Percentiles rank a stretch among this genome's conserved stretches.
These are phyloP conservation scores for Microtus oregoni DNA, from an alignment of 2,113 vertebrate genomes.

Conservation along the genomic window DNA sequence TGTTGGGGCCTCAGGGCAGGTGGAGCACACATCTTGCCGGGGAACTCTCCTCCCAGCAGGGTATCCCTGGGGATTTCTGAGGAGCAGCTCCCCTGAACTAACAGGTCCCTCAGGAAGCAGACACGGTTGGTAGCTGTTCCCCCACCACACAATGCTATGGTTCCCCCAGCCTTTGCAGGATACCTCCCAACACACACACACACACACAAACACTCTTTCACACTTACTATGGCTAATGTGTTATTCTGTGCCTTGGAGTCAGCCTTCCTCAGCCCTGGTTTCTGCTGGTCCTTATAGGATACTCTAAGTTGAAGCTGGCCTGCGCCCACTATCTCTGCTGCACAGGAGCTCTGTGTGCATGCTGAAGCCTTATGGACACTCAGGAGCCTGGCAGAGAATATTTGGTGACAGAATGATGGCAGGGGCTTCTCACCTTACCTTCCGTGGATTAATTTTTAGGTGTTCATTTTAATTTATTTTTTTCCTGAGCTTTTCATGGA, in stretches of 20 bases:
- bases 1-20: background rate
- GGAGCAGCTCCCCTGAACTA: background rate
- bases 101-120: background rate
- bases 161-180: too few species aligned
- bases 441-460: background rate
- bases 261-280: background rate
- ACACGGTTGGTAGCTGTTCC: rapidly evolving
- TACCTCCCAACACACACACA: too few species aligned
- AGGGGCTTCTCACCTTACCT: background rate
- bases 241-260: background rate
- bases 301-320: background rate
- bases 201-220: too few species aligned
- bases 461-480: background rate
- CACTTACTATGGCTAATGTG: too few species aligned
- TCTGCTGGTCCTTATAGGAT: background rate
- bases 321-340: background rate
- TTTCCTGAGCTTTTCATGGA: background rate
- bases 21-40: background rate
- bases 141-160: too few species aligned
- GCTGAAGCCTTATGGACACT: rapidly evolving
- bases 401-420: background rate
- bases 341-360: rapidly evolving
- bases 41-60: background rate
- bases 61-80: background rate
- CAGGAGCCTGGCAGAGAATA: too few species aligned